Percentiles rank a stretch among this genome's conserved stretches.
phyloP scores from a whole-genome alignment of 2,888 invertebrate species.

The Dendrolimus pini region DNA sequence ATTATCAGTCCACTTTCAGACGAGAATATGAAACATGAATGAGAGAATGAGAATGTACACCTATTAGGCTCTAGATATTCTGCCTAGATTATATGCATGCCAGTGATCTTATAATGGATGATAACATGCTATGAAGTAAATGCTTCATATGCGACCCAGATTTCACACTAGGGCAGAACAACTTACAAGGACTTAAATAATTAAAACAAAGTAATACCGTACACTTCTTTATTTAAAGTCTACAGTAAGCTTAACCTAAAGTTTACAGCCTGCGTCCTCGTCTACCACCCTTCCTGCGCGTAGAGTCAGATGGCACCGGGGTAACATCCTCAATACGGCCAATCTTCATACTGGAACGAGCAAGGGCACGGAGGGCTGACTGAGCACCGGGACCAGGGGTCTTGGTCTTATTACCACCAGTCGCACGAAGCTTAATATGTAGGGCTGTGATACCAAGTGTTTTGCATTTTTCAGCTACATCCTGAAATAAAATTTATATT shows the following conservation, averaged over 20 bases:
- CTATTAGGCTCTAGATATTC: too few relatives aligned
- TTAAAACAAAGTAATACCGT: slow-evolving; percentile 37
- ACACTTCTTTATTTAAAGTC: slow-evolving; percentile 61
- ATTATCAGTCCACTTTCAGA: too few relatives aligned
- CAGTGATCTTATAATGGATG: too few relatives aligned
- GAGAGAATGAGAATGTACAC: too few relatives aligned
- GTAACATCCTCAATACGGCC: slow-evolving; percentile 99
- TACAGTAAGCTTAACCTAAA: slow-evolving; percentile 66
- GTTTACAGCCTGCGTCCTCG: slow-evolving; percentile 98
- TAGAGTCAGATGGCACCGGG: slow-evolving; percentile 99
- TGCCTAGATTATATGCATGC: too few relatives aligned
- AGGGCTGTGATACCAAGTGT: slow-evolving; percentile 97
- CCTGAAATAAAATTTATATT: slow-evolving; percentile 70
- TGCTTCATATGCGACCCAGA: too few relatives aligned
- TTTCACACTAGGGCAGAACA: too few relatives aligned
- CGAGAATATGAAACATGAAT: too few relatives aligned
- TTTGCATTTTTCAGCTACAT: slow-evolving; percentile 99
- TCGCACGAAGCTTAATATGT: slow-evolving; percentile 98
- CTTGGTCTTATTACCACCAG: slow-evolving; percentile 98
- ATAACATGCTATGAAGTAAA: too few relatives aligned
- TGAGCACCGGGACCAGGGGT: slow-evolving; percentile 99
- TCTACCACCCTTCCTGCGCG: slow-evolving; percentile 99
- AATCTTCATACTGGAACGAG: slow-evolving; percentile 99
- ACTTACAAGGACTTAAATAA: too few relatives aligned
- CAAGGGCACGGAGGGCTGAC: slow-evolving; percentile 97